Percentiles rank a stretch among this genome's conserved stretches.
These are phyloP conservation scores for Channa maculata DNA, from an alignment of 2,113 vertebrate genomes.

Conservation along the genomic window DNA sequence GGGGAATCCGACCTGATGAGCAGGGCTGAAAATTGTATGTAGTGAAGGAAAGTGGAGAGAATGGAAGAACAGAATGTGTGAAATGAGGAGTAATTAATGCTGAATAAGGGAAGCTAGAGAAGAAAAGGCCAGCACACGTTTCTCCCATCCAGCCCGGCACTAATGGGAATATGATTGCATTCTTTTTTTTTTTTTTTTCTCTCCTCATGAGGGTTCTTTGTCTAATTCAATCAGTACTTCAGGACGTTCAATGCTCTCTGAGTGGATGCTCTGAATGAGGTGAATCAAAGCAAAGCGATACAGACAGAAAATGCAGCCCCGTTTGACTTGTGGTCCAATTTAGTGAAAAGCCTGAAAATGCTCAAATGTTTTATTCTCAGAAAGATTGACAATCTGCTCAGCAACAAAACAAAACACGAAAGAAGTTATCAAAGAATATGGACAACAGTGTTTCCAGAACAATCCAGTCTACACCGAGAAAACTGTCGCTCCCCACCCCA, in stretches of 20 bases:
- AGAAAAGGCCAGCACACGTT: conserved; percentile 70
- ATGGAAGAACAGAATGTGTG: conserved; percentile 56
- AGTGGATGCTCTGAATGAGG: conserved; percentile 75
- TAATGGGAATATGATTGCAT: conserved; percentile 83
- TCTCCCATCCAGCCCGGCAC: conserved; percentile 58
- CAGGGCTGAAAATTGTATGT: conserved; percentile 4
- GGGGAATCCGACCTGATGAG: conserved; percentile 33
- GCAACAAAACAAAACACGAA: background rate
- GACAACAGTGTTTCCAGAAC: background rate
- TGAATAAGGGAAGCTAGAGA: conserved; percentile 60
- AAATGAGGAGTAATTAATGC: conserved; percentile 81
- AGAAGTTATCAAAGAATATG: background rate
- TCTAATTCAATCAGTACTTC: conserved; percentile 81
- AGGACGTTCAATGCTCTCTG: conserved; percentile 67
- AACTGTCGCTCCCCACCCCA: background rate
- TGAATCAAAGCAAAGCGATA: conserved; percentile 73
- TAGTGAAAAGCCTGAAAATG: conserved; percentile 48
- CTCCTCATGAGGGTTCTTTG: conserved; percentile 78
- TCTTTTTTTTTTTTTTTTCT: conserved; percentile 59
- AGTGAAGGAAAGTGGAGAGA: conserved; percentile 24
- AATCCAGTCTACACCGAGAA: background rate
- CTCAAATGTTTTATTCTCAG: conserved; percentile 32
- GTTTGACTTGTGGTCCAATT: conserved; percentile 67
- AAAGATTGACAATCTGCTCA: conserved; percentile 13
- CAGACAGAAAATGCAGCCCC: conserved; percentile 57